Evolutionary conservation across 2,797 vertebrate species (phyloP).

Genomic region (Microctenopoma lineatum): DNA sequence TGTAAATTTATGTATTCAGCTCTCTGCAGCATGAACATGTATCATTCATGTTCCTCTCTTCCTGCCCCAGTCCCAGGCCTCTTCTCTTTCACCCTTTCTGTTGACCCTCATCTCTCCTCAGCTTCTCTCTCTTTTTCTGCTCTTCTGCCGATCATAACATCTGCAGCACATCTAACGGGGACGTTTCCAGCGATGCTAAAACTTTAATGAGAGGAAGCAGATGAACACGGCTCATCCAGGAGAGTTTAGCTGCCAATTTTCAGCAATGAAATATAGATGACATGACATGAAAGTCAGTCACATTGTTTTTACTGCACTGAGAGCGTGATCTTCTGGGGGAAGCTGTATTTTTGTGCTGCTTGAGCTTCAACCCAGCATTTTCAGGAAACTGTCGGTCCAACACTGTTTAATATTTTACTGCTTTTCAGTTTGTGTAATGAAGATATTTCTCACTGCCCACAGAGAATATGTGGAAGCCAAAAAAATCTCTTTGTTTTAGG

Average conservation of each 20-base stretch:
- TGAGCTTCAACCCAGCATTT: neutral
- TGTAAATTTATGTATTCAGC: constrained; percentile 7
- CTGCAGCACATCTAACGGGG: constrained; percentile 8
- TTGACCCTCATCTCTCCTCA: constrained; percentile 4
- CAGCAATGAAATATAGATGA: constrained; percentile 56
- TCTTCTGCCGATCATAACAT: constrained; percentile 13
- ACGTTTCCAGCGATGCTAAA: constrained; percentile 38
- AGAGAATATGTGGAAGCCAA: neutral
- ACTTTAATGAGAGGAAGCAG: constrained; percentile 57
- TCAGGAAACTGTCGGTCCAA: neutral
- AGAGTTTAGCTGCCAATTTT: constrained; percentile 43
- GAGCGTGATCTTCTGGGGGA: neutral
- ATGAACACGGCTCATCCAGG: constrained; percentile 38
- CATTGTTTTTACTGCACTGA: constrained; percentile 3
- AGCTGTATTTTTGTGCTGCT: constrained; percentile 9
- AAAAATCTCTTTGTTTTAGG: neutral
- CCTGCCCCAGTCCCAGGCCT: neutral
- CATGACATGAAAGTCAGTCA: constrained; percentile 22
- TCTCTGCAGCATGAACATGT: constrained; percentile 4
- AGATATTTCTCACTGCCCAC: constrained; percentile 2
- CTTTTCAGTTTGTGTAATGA: constrained; percentile 5
- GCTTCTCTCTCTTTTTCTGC: neutral
- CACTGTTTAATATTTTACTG: constrained; percentile 34
- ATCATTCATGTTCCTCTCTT: constrained; percentile 24
- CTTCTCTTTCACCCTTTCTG: neutral